Conservation (phyloP, 2,888 invertebrate genomes). For the Stenodema calcarata region DNA sequence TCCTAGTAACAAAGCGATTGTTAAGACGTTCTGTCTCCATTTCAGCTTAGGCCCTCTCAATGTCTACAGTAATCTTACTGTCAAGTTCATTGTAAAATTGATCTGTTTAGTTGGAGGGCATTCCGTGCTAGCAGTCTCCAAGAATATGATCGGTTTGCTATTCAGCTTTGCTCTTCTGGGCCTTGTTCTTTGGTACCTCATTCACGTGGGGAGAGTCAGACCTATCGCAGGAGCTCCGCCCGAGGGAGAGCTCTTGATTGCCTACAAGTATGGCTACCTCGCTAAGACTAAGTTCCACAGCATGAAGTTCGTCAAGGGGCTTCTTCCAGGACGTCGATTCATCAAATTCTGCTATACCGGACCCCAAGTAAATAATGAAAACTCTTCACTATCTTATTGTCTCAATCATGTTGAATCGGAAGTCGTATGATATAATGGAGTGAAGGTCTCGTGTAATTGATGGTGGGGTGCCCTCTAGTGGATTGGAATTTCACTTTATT, state of each 20-base stretch:
- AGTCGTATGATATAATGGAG: too few species aligned
- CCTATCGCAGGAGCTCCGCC: slow-evolving; percentile 48
- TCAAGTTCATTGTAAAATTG: too few species aligned
- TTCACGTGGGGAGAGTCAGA: background rate
- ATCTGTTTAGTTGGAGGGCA: too few species aligned
- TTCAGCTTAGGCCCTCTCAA: too few species aligned
- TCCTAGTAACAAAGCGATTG: too few species aligned
- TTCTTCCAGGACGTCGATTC: slow-evolving; percentile 28
- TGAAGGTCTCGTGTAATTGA: too few species aligned
- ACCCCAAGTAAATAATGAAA: slow-evolving; percentile 41
- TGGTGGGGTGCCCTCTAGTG: too few species aligned
- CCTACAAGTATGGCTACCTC: slow-evolving; percentile 52
- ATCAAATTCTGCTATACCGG: slow-evolving; percentile 51
- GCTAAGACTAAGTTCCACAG: slow-evolving; percentile 15
- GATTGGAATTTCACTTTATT: too few species aligned
- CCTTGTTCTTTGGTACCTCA: slow-evolving; percentile 6
- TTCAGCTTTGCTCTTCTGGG: background rate
- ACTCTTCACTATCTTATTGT: too few species aligned
- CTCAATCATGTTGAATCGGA: too few species aligned
- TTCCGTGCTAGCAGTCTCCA: background rate
- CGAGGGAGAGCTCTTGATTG: slow-evolving; percentile 48
- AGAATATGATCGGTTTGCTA: background rate
- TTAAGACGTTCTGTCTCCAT: too few species aligned
- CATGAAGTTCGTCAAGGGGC: slow-evolving; percentile 24
- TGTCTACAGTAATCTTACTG: too few species aligned